Percentiles rank a stretch among this genome's conserved stretches.
Conservation (phyloP, 2,888 invertebrate genomes). For the Clistopyga incitator region DNA sequence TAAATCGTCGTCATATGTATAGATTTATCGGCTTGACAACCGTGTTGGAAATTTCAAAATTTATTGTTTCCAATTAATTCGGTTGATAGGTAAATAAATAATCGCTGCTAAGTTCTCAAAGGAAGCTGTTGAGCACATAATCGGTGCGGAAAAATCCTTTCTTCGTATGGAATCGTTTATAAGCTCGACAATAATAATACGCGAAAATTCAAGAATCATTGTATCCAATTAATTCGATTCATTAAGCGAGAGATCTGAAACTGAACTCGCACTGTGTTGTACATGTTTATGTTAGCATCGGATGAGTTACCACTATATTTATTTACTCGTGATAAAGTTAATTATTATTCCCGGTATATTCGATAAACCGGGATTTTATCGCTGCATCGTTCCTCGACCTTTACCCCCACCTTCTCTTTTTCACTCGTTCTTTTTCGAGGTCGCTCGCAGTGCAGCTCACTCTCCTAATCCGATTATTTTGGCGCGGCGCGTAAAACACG, state of each 20-base stretch:
- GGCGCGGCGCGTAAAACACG: constrained; percentile 74
- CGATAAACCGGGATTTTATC: constrained; percentile 8
- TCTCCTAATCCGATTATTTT: constrained; percentile 75
- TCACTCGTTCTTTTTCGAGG: constrained; percentile 5
- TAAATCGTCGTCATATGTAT: no score
- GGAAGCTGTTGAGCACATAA: background rate
- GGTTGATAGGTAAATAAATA: background rate
- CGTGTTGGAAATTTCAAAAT: no score
- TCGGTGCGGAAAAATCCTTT: background rate
- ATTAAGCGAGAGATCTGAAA: background rate
- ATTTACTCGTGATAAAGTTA: constrained; percentile 32
- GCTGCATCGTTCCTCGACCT: constrained; percentile 28
- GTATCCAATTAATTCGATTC: background rate
- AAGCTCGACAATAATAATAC: background rate
- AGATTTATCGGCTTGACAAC: no score
- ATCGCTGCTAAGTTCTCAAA: background rate
- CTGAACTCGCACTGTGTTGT: background rate
- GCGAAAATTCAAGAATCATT: background rate
- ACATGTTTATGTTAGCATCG: background rate
- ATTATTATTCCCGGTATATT: constrained; percentile 17
- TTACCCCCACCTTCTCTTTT: background rate
- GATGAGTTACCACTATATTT: background rate
- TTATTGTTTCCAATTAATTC: no score
- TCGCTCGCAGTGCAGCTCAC: constrained; percentile 43
- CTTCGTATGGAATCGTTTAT: background rate